These are phyloP conservation scores for Pelagia noctiluca DNA, from an alignment of 30 jellyfish, hydroid and myxozoan genomes.

Conservation along the genomic window DNA sequence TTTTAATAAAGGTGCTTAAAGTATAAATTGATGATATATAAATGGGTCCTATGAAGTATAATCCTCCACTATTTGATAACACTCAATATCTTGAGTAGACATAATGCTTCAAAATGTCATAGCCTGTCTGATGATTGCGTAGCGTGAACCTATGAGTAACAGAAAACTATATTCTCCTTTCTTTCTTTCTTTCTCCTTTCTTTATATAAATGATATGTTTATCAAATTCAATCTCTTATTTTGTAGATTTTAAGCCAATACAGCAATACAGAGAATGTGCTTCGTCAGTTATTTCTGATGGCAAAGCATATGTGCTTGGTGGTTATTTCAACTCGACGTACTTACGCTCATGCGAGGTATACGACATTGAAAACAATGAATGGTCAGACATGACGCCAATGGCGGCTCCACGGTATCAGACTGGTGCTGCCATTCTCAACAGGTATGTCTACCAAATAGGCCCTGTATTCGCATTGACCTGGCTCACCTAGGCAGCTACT, in stretches of 20 bases:
- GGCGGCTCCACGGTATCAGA: conserved; percentile 84
- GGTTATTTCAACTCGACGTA: conserved; percentile 89
- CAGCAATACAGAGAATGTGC: conserved; percentile 90
- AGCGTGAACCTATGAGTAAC: too few species aligned
- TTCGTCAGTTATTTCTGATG: conserved; percentile 79
- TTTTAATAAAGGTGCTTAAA: too few species aligned
- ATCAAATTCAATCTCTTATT: too few species aligned
- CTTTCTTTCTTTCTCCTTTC: too few species aligned
- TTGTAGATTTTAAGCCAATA: conserved; percentile 68
- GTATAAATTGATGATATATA: too few species aligned
- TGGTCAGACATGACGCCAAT: conserved; percentile 86
- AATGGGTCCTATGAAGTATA: too few species aligned
- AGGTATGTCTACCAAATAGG: conserved; percentile 73
- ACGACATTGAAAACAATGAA: conserved; percentile 70
- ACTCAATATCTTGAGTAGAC: too few species aligned
- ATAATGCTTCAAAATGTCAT: too few species aligned
- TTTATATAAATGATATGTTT: too few species aligned
- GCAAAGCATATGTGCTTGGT: conserved; percentile 83
- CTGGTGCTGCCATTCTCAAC: conserved; percentile 94
- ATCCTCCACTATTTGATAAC: too few species aligned
- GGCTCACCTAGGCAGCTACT: background rate
- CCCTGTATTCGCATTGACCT: background rate
- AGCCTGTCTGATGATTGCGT: too few species aligned
- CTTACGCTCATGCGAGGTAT: conserved; percentile 83
- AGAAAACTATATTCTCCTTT: too few species aligned